Conservation (phyloP, 2,888 invertebrate genomes). For the Pogonocherus hispidulus region DNA sequence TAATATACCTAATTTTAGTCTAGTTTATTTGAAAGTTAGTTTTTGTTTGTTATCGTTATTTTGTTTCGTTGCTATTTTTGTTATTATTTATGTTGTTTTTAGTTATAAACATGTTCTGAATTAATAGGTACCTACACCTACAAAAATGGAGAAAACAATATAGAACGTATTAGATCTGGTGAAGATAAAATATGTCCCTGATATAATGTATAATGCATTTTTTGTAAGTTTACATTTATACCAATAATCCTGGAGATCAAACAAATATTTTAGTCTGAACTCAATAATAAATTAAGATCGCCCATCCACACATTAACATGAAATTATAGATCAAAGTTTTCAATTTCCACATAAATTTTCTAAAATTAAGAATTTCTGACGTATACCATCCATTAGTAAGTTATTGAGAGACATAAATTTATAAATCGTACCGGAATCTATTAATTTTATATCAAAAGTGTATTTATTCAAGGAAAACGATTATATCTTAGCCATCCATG, state of each 20-base stretch:
- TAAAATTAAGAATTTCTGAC: constrained; percentile 40
- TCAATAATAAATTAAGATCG: constrained; percentile 15
- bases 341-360: constrained; percentile 35
- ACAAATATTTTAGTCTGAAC: constrained; percentile 29
- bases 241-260: constrained; percentile 22
- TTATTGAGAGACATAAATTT: constrained; percentile 42
- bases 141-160: no score
- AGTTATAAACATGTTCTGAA: no score
- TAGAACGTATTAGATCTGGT: no score
- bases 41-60: no score
- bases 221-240: constrained; percentile 17
- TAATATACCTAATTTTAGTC: no score
- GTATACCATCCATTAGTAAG: constrained; percentile 41
- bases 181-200: background rate
- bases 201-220: background rate
- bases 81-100: no score
- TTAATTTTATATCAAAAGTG: constrained; percentile 52
- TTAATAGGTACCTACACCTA: no score
- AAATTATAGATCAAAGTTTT: constrained; percentile 45
- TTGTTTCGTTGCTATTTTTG: no score
- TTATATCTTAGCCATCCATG: constrained; percentile 64
- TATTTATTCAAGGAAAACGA: constrained; percentile 65
- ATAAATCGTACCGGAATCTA: constrained; percentile 43
- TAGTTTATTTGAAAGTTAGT: no score
- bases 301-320: constrained; percentile 34